These are phyloP conservation scores for Drosophila santomea DNA, from an alignment of 1,140 invertebrate species.

Conservation along the genomic window DNA sequence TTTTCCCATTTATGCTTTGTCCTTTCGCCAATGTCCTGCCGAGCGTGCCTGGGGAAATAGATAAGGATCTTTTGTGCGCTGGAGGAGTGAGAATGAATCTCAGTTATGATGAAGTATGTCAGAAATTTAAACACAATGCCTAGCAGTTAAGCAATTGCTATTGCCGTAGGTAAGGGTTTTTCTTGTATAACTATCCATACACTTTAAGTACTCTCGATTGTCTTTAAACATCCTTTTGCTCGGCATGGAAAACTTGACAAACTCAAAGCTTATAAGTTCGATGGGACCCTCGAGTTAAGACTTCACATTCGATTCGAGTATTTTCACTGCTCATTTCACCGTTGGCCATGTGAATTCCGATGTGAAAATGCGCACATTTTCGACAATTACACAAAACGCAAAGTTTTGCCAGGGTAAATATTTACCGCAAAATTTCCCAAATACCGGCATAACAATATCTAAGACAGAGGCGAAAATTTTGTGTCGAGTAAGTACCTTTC, in stretches of 20 bases:
- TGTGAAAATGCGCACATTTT: slow-evolving; percentile 60
- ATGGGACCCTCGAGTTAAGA: slow-evolving; percentile 14
- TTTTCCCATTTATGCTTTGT: slow-evolving; percentile 1
- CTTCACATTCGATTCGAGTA: slow-evolving; percentile 6
- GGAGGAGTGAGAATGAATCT: slow-evolving; percentile 24
- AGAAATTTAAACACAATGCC: slow-evolving; percentile 43
- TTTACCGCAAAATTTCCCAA: slow-evolving; percentile 44
- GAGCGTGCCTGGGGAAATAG: slow-evolving; percentile 39
- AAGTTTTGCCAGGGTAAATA: slow-evolving; percentile 65
- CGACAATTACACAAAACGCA: slow-evolving; percentile 51
- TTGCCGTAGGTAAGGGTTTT: slow-evolving; percentile 18
- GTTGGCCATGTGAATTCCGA: slow-evolving; percentile 39
- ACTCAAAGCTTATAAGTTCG: neutral
- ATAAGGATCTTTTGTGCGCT: neutral
- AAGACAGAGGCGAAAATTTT: slow-evolving; percentile 22
- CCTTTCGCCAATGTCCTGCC: slow-evolving; percentile 22
- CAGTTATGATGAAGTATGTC: slow-evolving; percentile 54
- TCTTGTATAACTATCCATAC: slow-evolving; percentile 14
- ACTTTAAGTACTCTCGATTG: slow-evolving; percentile 11
- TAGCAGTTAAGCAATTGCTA: slow-evolving; percentile 2
- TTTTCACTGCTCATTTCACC: slow-evolving; percentile 59
- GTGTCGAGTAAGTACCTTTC: slow-evolving; percentile 8
- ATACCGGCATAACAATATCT: slow-evolving; percentile 49
- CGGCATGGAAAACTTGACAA: slow-evolving; percentile 2
- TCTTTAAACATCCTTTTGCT: neutral